phyloP scores from a whole-genome alignment of 2,797 vertebrate species.

The Galaxias olidus region DNA sequence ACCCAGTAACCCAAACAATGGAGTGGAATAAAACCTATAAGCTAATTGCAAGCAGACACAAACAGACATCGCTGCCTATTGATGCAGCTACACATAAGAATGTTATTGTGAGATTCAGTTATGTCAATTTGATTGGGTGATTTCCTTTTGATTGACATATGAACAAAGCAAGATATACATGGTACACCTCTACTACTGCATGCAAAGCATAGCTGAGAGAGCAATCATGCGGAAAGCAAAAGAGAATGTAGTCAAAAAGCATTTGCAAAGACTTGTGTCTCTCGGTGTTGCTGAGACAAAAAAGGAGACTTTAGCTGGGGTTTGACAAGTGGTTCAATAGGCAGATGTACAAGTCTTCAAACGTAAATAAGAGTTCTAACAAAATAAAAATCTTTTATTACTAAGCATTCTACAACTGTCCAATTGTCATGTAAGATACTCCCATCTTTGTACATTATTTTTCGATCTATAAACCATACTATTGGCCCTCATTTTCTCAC shows the following conservation, averaged over 20 bases:
- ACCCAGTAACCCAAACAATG: slow-evolving; percentile 66
- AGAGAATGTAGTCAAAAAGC: too few relatives aligned
- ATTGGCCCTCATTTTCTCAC: background rate
- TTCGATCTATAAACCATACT: background rate
- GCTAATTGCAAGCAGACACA: slow-evolving; percentile 73
- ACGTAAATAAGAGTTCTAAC: too few relatives aligned
- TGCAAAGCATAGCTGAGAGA: slow-evolving; percentile 29
- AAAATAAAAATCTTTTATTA: too few relatives aligned
- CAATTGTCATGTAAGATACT: too few relatives aligned
- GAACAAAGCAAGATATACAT: slow-evolving; percentile 57
- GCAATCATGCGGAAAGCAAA: background rate
- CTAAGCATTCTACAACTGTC: too few relatives aligned
- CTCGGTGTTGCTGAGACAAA: too few relatives aligned
- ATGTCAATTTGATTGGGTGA: slow-evolving; percentile 62
- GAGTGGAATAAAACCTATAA: slow-evolving; percentile 58
- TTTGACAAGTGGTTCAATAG: too few relatives aligned
- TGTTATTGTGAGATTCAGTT: slow-evolving; percentile 54
- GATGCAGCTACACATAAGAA: slow-evolving; percentile 54
- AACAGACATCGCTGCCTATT: slow-evolving; percentile 48
- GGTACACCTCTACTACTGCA: slow-evolving; percentile 41
- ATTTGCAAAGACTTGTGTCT: too few relatives aligned
- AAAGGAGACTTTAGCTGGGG: too few relatives aligned
- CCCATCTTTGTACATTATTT: background rate
- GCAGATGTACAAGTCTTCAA: too few relatives aligned
- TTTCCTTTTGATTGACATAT: slow-evolving; percentile 59